Base-by-base conservation (phyloP, 2,113 vertebrate species). In the Ivindomyrus marchei region DNA sequence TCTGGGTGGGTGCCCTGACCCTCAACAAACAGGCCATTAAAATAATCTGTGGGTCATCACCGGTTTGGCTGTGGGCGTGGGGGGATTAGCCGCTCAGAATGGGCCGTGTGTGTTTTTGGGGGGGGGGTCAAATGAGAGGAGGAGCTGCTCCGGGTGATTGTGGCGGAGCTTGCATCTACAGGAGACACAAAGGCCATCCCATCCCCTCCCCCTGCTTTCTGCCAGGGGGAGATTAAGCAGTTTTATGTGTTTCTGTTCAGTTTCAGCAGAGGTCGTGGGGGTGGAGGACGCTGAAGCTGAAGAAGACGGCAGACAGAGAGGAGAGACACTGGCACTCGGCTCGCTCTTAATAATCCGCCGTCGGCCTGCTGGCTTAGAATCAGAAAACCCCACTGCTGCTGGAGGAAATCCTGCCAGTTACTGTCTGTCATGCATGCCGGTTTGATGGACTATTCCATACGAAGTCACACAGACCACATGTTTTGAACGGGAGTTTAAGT, bases 171-270 rank as follows among this genome's bases (percentile, higher is more conserved):
- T 50, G 84, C 50, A 15, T 89, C 52, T 89, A 50, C 36, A 31
- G 52, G 89, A 89, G 52, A 89, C 89, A 84, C 36, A 85, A 83
- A 85, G 89, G 66, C 88, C 90, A 88, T 88, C 90, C 93, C 42
- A 31, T 49, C 85, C 89, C 90, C 47, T 27, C 46, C 47, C 90
- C 92, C 52, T 6, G 89, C 92, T 89, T 90, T 90, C 93, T 90
- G 93, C 70, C 15, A 91, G 39, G 91, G 89, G 86, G 24, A 66
- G 93, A 92, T 94, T 94, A 94, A 94, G 92, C 92, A 92, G 94
- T 94, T 94, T 91, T 90, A 90, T 92, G 89, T 90, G 93, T 92
- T 93, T 94, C 93, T 95, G 95, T 90, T 84, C 90, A 87, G 89
- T 91, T 92, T 90, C 93, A 92, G 92, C 92, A 84, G 89, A 92